Evolutionary conservation across 2,113 vertebrate species (phyloP).

Genomic region (Platysternon megacephalum): DNA sequence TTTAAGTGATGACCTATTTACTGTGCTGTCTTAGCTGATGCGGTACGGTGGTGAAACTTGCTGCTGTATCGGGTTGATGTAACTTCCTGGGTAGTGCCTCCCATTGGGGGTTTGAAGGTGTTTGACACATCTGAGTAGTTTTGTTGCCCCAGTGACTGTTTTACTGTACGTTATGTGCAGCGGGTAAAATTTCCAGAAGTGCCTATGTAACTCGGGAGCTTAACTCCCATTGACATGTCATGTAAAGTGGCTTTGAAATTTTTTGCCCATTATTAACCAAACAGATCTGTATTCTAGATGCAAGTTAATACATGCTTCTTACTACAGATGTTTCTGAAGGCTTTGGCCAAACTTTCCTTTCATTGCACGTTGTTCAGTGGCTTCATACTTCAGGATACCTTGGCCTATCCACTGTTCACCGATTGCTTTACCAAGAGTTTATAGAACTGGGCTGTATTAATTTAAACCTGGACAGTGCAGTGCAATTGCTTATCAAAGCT

Average conservation of each 20-base stretch:
- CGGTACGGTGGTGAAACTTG: background rate
- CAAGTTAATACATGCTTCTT: rapidly evolving
- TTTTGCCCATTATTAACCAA: background rate
- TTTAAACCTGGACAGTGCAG: background rate
- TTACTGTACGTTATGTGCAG: rapidly evolving
- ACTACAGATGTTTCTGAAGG: background rate
- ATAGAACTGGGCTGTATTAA: background rate
- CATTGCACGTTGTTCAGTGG: background rate
- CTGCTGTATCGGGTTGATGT: rapidly evolving
- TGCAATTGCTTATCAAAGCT: background rate
- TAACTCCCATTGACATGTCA: background rate
- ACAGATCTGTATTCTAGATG: rapidly evolving
- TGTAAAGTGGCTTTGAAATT: rapidly evolving
- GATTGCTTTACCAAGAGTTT: background rate
- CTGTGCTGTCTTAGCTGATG: background rate
- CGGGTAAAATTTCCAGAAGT: background rate
- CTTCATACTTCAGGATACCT: too few relatives aligned
- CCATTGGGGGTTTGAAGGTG: background rate
- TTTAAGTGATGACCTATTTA: background rate
- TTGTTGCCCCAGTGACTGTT: conserved; percentile 64
- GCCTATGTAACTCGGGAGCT: background rate
- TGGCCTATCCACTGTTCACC: background rate
- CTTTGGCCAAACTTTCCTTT: background rate
- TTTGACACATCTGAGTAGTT: conserved; percentile 5
- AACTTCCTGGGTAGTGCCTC: rapidly evolving